Percentiles rank a stretch among this genome's conserved stretches.
Conservation (phyloP, 2,797 vertebrate species). For the Numenius phaeopus region DNA sequence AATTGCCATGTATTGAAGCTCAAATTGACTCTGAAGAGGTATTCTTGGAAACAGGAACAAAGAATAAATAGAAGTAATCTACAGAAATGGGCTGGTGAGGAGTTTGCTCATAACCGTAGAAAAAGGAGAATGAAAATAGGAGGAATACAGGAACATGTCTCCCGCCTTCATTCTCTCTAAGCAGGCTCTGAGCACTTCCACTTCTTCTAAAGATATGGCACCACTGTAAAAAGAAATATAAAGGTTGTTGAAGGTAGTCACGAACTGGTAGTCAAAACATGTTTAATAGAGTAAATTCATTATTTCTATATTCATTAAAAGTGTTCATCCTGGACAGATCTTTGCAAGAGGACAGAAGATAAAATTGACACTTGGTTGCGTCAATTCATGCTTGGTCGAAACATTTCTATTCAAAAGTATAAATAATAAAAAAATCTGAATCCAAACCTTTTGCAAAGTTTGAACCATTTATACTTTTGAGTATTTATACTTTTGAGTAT, state of each 20-base stretch:
- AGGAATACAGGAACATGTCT: neutral
- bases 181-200: neutral
- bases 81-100: conserved; percentile 17
- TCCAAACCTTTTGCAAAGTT: no score
- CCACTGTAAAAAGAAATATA: neutral
- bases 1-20: conserved; percentile 59
- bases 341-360: neutral
- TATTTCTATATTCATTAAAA: neutral
- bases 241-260: neutral
- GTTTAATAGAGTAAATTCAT: neutral
- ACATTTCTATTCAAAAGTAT: neutral
- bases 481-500: neutral
- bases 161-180: neutral
- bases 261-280: neutral
- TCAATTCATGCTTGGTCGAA: no score
- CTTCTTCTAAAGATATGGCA: neutral
- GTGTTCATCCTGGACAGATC: neutral
- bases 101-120: neutral
- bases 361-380: neutral
- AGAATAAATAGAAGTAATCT: conserved; percentile 67
- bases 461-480: neutral
- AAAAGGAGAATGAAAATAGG: conserved; percentile 15
- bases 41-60: conserved; percentile 69
- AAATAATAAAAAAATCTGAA: neutral
- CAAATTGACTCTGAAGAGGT: conserved; percentile 66